Percentiles rank a stretch among this genome's conserved stretches.
These are phyloP conservation scores for Cyanoderma ruficeps DNA, from an alignment of 2,113 vertebrate species.

Conservation along the genomic window DNA sequence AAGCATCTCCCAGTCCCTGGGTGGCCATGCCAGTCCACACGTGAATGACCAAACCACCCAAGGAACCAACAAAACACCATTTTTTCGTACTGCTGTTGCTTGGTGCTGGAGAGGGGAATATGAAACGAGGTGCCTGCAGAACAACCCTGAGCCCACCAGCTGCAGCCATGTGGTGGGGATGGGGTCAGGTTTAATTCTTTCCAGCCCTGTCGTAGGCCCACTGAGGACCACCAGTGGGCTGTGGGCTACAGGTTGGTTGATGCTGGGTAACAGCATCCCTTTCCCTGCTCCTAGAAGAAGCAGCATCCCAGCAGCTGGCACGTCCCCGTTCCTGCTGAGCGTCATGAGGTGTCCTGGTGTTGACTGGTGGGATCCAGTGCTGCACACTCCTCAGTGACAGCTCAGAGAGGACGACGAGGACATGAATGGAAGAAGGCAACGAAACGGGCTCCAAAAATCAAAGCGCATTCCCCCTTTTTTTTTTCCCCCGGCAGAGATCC, in stretches of 20 bases:
- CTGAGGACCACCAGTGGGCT: neutral
- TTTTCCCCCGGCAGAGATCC: neutral
- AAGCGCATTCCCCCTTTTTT: neutral
- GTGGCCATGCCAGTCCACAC: fast-evolving
- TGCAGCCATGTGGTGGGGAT: neutral
- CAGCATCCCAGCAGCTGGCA: neutral
- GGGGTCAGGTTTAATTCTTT: neutral
- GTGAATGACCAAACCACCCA: fast-evolving
- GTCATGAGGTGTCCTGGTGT: neutral
- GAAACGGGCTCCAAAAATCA: constrained; percentile 23
- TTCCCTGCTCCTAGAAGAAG: neutral
- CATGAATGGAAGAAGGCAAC: neutral
- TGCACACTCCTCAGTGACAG: neutral
- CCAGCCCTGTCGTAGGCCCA: fast-evolving
- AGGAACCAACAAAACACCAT: neutral
- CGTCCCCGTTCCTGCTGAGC: fast-evolving
- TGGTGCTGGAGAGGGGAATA: neutral
- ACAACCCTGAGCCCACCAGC: neutral
- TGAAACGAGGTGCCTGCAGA: neutral
- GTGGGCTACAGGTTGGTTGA: neutral
- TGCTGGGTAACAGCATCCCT: neutral
- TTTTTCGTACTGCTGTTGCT: fast-evolving
- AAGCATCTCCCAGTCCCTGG: neutral
- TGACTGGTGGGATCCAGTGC: neutral
- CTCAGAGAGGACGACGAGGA: neutral